Percentiles rank a stretch among this genome's conserved stretches.
Evolutionary conservation across 2,888 invertebrate genomes (phyloP).

Genomic region (Chalcosyrphus nemorum): DNA sequence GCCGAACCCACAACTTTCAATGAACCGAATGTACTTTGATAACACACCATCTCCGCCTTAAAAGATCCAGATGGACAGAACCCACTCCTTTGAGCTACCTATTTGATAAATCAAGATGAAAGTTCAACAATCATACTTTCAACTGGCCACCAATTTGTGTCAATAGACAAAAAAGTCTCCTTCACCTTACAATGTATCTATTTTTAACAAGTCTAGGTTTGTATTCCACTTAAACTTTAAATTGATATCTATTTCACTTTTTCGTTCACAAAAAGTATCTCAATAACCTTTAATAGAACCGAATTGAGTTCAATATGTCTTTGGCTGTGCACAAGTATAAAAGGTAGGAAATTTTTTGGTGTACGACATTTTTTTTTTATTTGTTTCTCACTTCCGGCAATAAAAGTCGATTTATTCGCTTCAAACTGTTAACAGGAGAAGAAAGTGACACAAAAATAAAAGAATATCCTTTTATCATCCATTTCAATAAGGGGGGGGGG

Average conservation of each 20-base stretch:
- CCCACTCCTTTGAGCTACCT: no score
- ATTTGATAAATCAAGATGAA: no score
- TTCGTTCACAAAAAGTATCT: neutral
- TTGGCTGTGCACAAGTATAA: neutral
- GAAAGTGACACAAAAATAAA: slow-evolving; percentile 51
- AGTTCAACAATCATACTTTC: no score
- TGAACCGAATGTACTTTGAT: no score
- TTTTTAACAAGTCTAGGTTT: neutral
- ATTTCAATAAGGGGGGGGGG: slow-evolving; percentile 48
- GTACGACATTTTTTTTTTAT: slow-evolving; percentile 35
- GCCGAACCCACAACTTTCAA: no score
- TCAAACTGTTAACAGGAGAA: slow-evolving; percentile 36
- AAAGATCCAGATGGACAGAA: no score
- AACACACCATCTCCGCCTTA: no score
- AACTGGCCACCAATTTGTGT: no score
- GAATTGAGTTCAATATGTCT: slow-evolving; percentile 39
- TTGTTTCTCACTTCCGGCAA: slow-evolving; percentile 59
- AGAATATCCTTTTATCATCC: slow-evolving; percentile 51
- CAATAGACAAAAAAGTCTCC: no score
- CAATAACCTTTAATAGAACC: slow-evolving; percentile 12
- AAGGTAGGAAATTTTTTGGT: neutral
- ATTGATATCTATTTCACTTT: slow-evolving; percentile 2
- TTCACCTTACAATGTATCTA: neutral
- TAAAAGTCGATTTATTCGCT: slow-evolving; percentile 53
- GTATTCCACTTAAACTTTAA: slow-evolving; percentile 4